Conservation (phyloP, 2,797 vertebrate species). For the Staurois parvus region DNA sequence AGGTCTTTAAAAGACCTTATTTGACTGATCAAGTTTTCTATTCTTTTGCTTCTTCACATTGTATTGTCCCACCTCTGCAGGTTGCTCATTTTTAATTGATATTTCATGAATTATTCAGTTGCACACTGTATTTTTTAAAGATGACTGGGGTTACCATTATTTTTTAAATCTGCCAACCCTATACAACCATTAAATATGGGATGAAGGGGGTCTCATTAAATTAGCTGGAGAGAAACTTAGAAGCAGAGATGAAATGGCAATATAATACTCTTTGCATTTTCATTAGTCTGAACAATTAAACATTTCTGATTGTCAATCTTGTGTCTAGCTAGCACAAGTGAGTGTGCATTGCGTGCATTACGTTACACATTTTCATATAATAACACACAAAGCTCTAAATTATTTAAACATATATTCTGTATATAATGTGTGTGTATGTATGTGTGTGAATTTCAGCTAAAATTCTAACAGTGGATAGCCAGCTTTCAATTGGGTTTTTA, state of each 20-base stretch:
- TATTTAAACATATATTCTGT: too few relatives aligned
- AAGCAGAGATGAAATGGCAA: constrained; percentile 52
- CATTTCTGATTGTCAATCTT: constrained; percentile 26
- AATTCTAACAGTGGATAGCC: too few relatives aligned
- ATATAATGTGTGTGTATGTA: background rate
- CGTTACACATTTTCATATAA: background rate
- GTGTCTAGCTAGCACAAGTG: background rate
- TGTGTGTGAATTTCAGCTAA: too few relatives aligned
- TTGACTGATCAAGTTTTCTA: constrained; percentile 57
- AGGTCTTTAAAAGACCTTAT: background rate
- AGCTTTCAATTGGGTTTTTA: too few relatives aligned
- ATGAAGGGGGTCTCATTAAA: constrained; percentile 63
- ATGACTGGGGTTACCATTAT: constrained; percentile 59
- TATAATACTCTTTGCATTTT: constrained; percentile 35
- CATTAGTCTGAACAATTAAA: constrained; percentile 28
- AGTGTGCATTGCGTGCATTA: background rate
- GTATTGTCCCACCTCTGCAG: background rate
- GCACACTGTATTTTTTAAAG: constrained; percentile 59
- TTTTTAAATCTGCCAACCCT: constrained; percentile 61
- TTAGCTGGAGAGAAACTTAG: constrained; percentile 51
- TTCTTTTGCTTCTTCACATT: constrained; percentile 46
- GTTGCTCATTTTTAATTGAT: constrained; percentile 66
- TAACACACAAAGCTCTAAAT: background rate
- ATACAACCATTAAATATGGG: constrained; percentile 56
- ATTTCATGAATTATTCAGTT: constrained; percentile 66